Percentiles rank a stretch among this genome's conserved stretches.
Evolutionary conservation across 1,140 invertebrate genomes (phyloP).

Genomic region (Epicauta chinensis): DNA sequence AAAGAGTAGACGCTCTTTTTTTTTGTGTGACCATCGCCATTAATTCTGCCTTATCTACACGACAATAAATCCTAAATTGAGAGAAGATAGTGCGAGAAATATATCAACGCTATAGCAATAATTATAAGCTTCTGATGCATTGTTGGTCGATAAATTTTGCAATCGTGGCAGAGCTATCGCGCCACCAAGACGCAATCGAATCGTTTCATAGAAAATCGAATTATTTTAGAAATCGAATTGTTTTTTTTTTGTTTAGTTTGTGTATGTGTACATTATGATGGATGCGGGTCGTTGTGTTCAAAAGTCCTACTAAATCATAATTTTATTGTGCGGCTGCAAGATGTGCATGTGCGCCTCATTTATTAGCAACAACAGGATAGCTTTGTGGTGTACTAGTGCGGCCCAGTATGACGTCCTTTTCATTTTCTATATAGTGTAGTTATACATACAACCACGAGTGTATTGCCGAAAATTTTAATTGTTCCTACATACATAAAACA

Average conservation of each 20-base stretch:
- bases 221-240: no score
- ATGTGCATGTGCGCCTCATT: conserved; percentile 8
- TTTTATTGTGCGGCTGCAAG: conserved; percentile 8
- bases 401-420: conserved; percentile 12
- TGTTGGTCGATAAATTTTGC: neutral
- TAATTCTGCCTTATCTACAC: conserved; percentile 3
- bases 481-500: conserved; percentile 15
- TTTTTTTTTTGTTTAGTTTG: no score
- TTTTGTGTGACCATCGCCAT: neutral
- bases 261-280: no score
- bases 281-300: no score
- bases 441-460: neutral
- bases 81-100: conserved; percentile 10
- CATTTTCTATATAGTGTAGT: neutral
- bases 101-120: conserved; percentile 19
- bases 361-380: conserved; percentile 12
- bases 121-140: conserved; percentile 18
- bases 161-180: no score
- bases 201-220: no score
- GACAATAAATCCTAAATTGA: conserved; percentile 16
- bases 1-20: no score
- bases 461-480: conserved; percentile 14
- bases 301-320: conserved; percentile 5
- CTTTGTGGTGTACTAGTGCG: conserved; percentile 6
- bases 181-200: no score